Base-by-base conservation (phyloP, 2,888 invertebrate genomes). In the Catocala sponsa region DNA sequence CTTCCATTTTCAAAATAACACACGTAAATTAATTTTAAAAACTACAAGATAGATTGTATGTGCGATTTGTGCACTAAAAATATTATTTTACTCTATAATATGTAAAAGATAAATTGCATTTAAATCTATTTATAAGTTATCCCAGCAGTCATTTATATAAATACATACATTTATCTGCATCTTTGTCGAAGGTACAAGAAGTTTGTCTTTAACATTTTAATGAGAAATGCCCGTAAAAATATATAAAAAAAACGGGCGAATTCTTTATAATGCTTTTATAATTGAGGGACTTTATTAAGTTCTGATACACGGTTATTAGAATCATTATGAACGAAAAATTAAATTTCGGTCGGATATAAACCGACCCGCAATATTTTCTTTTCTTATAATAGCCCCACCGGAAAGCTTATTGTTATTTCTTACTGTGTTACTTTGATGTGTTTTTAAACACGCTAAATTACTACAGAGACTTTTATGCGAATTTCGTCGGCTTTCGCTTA, bases 141-240 rank as follows among this genome's bases (percentile, higher is more conserved):
- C 80, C 75, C 75, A 52, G 65, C 81, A 75, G 64, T 66, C 69
- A 71, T 73, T 72, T 60, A 67, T 70, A 76, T 72, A 79, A 76
- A 73, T 80, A 25, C 25, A 25, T 2, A 25, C 4, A 25, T 25
- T 74, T 71, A 78, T 80, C 66, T 78, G 71, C 70, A 75, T 80
- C 81, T 80, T 79, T 76, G 76, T 74, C 61, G 75, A 80, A 76
- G 6, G 25, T 73, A 78, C 66, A 70, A 72, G 74, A 74, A 68
- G 75, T 81, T 84, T 79, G 71, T 66, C 70, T 65, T 63, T 55
- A 67, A 78, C 84, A 74, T 75, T 0, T 81, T 85, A 83, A 85
- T 81, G 81, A 84, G 81, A 79, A 75, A 76, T 81, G 80, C 80
- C 78, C 70, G 74, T 71, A 76, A 70, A 69, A 74, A 80, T 75